Conservation (phyloP, 1,140 invertebrate species). For the Zaprionus vittiger region DNA sequence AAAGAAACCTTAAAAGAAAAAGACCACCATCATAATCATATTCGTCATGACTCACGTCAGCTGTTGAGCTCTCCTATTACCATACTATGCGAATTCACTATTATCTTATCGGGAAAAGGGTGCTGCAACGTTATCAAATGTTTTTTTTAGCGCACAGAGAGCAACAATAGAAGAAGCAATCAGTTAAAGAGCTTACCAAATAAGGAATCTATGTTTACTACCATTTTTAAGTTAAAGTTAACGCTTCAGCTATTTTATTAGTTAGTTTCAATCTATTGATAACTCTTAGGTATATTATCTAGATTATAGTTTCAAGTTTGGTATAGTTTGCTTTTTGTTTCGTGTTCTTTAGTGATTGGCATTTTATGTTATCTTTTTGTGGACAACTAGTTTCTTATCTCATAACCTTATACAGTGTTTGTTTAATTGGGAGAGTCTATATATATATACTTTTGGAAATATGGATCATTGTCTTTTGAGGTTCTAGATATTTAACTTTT, state of each 20-base stretch:
- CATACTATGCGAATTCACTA: conserved; percentile 7
- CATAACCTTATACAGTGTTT: neutral
- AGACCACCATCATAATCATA: conserved; percentile 29
- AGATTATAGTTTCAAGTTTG: too few relatives aligned
- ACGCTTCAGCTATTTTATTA: neutral
- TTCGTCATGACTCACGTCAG: conserved; percentile 31
- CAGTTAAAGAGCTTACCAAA: neutral
- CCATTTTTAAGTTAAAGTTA: neutral
- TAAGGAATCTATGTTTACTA: conserved; percentile 8
- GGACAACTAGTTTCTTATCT: neutral
- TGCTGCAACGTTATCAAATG: conserved; percentile 14
- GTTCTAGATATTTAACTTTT: neutral
- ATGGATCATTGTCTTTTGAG: neutral
- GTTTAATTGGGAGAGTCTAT: neutral
- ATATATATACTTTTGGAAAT: neutral
- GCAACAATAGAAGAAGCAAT: neutral
- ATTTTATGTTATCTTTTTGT: neutral
- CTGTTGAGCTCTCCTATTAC: conserved; percentile 5
- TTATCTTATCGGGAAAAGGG: conserved; percentile 22
- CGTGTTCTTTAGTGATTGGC: neutral
- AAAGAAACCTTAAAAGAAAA: conserved; percentile 43
- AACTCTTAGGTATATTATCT: too few relatives aligned
- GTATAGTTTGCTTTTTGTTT: too few relatives aligned
- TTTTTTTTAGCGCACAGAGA: neutral
- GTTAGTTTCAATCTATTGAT: neutral